Conservation (phyloP, 2,797 vertebrate genomes). For the Acanthopagrus latus region DNA sequence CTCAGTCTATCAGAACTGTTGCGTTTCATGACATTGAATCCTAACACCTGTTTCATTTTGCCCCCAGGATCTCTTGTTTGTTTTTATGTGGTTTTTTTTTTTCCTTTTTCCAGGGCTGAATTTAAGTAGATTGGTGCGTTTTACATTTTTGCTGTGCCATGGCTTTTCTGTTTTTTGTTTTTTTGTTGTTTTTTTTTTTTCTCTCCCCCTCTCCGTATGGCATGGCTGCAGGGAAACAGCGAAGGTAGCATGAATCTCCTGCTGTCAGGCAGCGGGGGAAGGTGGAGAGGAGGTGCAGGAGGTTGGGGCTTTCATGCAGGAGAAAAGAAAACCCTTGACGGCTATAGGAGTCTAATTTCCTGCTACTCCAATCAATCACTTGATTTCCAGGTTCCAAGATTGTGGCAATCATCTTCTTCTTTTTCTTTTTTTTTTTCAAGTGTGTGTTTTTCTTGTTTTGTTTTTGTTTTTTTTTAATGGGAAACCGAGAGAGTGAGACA, state of each 20-base stretch:
- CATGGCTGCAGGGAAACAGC: constrained; percentile 57
- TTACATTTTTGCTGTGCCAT: constrained; percentile 64
- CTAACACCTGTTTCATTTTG: constrained; percentile 50
- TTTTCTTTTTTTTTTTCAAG: constrained; percentile 33
- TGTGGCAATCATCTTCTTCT: constrained; percentile 72
- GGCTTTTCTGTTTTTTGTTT: constrained; percentile 51
- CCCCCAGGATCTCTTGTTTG: constrained; percentile 31
- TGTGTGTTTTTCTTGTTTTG: constrained; percentile 14
- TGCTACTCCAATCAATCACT: constrained; percentile 74
- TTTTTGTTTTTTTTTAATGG: constrained; percentile 45
- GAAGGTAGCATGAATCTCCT: constrained; percentile 68
- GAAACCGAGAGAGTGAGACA: constrained; percentile 64
- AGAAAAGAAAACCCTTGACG: constrained; percentile 56
- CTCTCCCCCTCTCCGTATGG: constrained; percentile 21
- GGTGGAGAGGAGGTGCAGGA: constrained; percentile 26
- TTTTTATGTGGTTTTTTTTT: not conserved
- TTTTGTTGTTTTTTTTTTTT: too few species aligned
- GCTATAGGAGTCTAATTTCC: constrained; percentile 62
- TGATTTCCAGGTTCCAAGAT: constrained; percentile 72
- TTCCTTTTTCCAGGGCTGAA: constrained; percentile 45
- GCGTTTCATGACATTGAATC: constrained; percentile 52
- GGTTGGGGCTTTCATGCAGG: constrained; percentile 33
- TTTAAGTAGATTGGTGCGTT: constrained; percentile 53
- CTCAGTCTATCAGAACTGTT: constrained; percentile 57
- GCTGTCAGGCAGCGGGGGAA: constrained; percentile 59